phyloP scores from a whole-genome alignment of 2,888 invertebrate species.

The Epistrophe grossulariae region DNA sequence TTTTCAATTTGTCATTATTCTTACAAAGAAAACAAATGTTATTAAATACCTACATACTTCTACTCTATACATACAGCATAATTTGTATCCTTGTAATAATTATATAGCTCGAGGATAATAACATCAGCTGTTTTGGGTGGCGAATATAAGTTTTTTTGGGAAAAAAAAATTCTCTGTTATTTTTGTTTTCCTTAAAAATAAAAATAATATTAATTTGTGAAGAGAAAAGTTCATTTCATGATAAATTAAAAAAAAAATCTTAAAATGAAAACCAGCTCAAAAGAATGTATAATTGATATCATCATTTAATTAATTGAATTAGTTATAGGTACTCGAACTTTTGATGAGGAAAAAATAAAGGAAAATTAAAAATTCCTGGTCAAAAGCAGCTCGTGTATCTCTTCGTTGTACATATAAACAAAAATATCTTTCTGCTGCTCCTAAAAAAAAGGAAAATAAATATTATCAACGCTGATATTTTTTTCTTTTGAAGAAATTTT shows the following conservation, averaged over 20 bases:
- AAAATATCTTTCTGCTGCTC: no score
- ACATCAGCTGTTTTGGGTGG: neutral
- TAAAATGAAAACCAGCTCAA: neutral
- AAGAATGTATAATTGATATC: neutral
- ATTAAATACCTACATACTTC: neutral
- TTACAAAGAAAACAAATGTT: neutral
- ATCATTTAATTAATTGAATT: conserved; percentile 6
- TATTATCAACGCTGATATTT: neutral
- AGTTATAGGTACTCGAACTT: neutral
- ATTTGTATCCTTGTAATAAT: neutral
- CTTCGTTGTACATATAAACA: neutral
- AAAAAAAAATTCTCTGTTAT: no score
- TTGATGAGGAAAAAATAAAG: no score
- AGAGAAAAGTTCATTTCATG: neutral
- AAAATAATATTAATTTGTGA: neutral
- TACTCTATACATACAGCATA: neutral
- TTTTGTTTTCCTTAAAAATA: no score
- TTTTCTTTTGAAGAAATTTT: conserved; percentile 1
- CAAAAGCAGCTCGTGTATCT: neutral
- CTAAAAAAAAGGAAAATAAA: neutral
- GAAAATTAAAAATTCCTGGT: no score
- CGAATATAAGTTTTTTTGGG: no score
- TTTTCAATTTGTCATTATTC: neutral
- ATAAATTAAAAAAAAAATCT: neutral
- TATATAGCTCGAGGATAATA: neutral